Evolutionary conservation across 23 tunicate genomes (phyloP).

Genomic region (Diplosoma virens): DNA sequence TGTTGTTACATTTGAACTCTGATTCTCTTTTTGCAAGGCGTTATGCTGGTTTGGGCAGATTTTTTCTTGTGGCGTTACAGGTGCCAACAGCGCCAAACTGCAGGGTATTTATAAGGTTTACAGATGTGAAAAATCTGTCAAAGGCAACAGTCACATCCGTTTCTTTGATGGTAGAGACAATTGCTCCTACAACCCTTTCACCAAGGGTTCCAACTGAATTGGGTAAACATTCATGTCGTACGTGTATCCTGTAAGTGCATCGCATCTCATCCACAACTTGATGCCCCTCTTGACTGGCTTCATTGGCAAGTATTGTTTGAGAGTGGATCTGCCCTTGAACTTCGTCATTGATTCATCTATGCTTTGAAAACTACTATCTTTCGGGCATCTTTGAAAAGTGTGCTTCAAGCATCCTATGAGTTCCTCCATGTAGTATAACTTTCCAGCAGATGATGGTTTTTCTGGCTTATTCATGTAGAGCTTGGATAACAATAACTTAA

Average conservation of each 20-base stretch:
- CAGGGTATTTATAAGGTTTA: slow-evolving; percentile 4
- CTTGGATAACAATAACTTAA: not conserved
- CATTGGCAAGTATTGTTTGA: slow-evolving; percentile 16
- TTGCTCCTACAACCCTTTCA: slow-evolving; percentile 9
- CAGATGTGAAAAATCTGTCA: slow-evolving; percentile 32
- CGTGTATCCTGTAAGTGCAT: slow-evolving; percentile 4
- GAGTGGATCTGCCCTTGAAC: slow-evolving; percentile 23
- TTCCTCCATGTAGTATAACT: slow-evolving; percentile 23
- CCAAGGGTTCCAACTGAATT: slow-evolving; percentile 16
- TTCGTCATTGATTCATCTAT: slow-evolving; percentile 24
- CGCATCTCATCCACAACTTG: slow-evolving; percentile 17
- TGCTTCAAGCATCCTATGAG: slow-evolving; percentile 3
- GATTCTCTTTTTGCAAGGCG: slow-evolving; percentile 5
- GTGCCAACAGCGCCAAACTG: slow-evolving; percentile 19
- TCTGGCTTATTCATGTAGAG: slow-evolving; percentile 7
- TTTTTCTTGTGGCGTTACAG: slow-evolving; percentile 4
- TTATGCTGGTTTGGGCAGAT: slow-evolving; percentile 1
- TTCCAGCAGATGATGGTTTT: slow-evolving; percentile 22
- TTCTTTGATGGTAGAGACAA: slow-evolving; percentile 17
- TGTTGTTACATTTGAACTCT: slow-evolving; percentile 11
- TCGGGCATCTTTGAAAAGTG: slow-evolving; percentile 11
- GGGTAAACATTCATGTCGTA: slow-evolving; percentile 21
- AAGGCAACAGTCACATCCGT: slow-evolving; percentile 25
- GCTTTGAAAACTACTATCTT: slow-evolving; percentile 17
- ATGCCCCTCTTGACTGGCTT: slow-evolving; percentile 18